Percentiles rank a stretch among this genome's conserved stretches.
Conservation (phyloP, 2,797 vertebrate genomes). For the Alosa sapidissima region DNA sequence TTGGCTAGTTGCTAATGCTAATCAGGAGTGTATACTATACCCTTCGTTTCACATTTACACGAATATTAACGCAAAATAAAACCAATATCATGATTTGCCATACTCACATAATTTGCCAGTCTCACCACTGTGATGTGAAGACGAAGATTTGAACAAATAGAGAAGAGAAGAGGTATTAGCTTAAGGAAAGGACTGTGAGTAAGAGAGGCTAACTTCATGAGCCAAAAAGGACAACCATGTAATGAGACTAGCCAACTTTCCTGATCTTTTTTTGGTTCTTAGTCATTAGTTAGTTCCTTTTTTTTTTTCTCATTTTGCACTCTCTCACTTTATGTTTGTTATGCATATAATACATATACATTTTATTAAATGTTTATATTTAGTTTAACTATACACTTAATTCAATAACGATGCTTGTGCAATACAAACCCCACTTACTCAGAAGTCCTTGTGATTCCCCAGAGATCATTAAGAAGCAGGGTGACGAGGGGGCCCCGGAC, state of each 20-base stretch:
- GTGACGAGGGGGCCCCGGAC: constrained; percentile 90
- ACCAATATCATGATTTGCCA: background rate
- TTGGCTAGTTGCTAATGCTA: background rate
- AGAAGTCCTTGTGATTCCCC: constrained; percentile 89
- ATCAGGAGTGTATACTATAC: background rate
- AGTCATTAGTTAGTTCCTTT: background rate
- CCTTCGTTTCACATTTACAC: background rate
- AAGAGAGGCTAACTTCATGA: background rate
- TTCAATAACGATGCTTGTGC: constrained; percentile 57
- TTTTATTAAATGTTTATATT: constrained; percentile 14
- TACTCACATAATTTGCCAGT: no score
- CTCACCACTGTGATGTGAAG: background rate
- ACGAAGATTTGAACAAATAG: background rate
- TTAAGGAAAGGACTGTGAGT: background rate
- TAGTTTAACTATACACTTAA: background rate
- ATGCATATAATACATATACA: constrained; percentile 21
- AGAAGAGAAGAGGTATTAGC: background rate
- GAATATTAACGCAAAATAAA: background rate
- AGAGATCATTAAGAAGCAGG: constrained; percentile 99
- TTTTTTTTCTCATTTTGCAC: background rate
- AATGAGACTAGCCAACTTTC: background rate
- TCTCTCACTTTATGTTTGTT: constrained; percentile 13
- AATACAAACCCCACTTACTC: constrained; percentile 81
- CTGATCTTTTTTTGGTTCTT: background rate
- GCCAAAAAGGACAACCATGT: background rate